phyloP scores from a whole-genome alignment of 2,113 vertebrate genomes.

The Lepus timidus region DNA sequence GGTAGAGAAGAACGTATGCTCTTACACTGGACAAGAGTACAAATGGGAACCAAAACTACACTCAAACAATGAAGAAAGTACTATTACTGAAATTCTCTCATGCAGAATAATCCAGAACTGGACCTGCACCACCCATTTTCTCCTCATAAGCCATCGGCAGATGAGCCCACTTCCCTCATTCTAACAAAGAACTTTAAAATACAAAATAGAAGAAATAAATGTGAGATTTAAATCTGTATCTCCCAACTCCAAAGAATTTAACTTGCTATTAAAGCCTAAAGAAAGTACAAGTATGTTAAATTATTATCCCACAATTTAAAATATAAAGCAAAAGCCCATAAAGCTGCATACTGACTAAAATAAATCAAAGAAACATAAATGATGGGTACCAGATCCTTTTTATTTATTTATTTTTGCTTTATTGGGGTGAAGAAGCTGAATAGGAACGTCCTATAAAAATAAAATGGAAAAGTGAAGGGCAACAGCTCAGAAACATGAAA shows the following conservation, averaged over 20 bases:
- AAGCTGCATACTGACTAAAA: background rate
- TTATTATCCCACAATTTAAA: background rate
- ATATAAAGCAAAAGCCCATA: background rate
- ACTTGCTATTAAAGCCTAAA: constrained; percentile 35
- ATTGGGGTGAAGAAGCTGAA: background rate
- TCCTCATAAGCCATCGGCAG: constrained; percentile 1
- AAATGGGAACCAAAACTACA: background rate
- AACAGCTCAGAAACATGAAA: background rate
- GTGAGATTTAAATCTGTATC: constrained; percentile 31
- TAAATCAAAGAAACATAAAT: constrained; percentile 25
- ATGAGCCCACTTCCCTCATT: background rate
- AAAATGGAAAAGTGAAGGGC: background rate
- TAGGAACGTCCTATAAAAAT: background rate
- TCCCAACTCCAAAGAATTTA: background rate
- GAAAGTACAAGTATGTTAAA: background rate
- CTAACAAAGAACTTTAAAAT: constrained; percentile 36
- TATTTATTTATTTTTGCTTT: background rate
- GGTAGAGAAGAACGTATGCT: background rate
- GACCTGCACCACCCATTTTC: background rate
- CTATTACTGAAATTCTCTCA: background rate
- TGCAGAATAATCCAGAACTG: background rate
- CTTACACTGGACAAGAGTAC: background rate
- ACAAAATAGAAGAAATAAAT: constrained; percentile 20
- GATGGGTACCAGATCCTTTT: background rate
- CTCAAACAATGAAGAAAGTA: background rate